Conservation (phyloP, 1,140 invertebrate genomes). For the Thalassaphorura encarpata region DNA sequence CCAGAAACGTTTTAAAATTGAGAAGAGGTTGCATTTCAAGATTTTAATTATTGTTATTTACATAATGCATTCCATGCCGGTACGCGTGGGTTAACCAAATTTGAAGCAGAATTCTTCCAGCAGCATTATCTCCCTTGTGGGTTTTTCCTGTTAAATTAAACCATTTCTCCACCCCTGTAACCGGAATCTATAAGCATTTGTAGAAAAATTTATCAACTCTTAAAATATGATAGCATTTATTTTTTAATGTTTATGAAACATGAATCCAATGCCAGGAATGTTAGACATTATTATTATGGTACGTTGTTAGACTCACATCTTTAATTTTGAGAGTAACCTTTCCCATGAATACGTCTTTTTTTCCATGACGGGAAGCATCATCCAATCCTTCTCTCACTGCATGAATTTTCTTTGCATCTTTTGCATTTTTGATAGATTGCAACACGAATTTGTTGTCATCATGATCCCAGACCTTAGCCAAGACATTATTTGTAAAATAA, state of each 20-base stretch:
- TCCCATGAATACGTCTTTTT: constrained; percentile 19
- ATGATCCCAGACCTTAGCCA: constrained; percentile 21
- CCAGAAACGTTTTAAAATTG: neutral
- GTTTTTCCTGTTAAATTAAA: constrained; percentile 8
- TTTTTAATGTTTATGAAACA: neutral
- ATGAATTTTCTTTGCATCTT: neutral
- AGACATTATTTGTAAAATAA: neutral
- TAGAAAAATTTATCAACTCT: neutral
- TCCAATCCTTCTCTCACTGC: neutral
- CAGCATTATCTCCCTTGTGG: constrained; percentile 6
- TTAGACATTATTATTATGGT: neutral
- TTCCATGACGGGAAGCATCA: neutral
- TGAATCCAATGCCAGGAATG: neutral
- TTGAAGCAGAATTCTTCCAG: constrained; percentile 20
- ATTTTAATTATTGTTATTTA: neutral
- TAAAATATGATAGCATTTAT: neutral
- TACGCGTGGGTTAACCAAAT: constrained; percentile 26
- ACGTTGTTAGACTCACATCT: constrained; percentile 12
- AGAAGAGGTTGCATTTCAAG: neutral
- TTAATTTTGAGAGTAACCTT: constrained; percentile 18
- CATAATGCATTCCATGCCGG: constrained; percentile 22
- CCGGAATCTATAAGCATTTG: constrained; percentile 17
- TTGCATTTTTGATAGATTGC: neutral
- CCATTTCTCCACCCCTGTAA: constrained; percentile 21
- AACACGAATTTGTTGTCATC: constrained; percentile 6